Conservation (phyloP, 1,140 invertebrate species). For the Bombus superbus region DNA sequence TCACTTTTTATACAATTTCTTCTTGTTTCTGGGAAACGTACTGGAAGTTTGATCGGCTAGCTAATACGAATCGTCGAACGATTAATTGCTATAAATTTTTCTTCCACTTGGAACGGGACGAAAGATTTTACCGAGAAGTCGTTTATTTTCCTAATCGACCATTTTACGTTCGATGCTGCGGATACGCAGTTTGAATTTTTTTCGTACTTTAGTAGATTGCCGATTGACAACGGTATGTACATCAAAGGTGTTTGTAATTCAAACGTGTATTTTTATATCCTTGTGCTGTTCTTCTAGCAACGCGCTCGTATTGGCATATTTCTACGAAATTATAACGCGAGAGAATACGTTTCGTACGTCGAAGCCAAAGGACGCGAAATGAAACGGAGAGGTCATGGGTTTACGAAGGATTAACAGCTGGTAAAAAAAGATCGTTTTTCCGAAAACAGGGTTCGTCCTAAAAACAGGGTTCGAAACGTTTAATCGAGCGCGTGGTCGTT, state of each 20-base stretch:
- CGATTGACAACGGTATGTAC: fast-evolving
- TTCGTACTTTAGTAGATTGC: too few relatives aligned
- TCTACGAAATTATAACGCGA: background rate
- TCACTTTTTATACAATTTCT: background rate
- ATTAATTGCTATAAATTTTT: background rate
- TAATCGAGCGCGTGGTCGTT: too few relatives aligned
- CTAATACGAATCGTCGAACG: background rate
- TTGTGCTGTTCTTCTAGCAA: background rate
- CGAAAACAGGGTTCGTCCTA: too few relatives aligned
- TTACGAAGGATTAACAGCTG: too few relatives aligned
- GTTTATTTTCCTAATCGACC: background rate
- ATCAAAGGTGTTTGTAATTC: background rate
- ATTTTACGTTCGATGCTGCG: background rate
- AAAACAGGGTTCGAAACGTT: too few relatives aligned
- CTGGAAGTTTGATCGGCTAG: background rate
- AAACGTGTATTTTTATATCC: background rate
- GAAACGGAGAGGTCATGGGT: too few relatives aligned
- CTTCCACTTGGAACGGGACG: background rate
- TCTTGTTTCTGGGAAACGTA: background rate
- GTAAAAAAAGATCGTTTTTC: too few relatives aligned
- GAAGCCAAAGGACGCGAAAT: too few relatives aligned
- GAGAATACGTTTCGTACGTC: too few relatives aligned
- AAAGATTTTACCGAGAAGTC: background rate
- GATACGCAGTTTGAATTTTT: too few relatives aligned
- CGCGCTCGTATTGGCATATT: background rate